Conservation (phyloP, 1,140 invertebrate genomes). For the Bombus terrestris region DNA sequence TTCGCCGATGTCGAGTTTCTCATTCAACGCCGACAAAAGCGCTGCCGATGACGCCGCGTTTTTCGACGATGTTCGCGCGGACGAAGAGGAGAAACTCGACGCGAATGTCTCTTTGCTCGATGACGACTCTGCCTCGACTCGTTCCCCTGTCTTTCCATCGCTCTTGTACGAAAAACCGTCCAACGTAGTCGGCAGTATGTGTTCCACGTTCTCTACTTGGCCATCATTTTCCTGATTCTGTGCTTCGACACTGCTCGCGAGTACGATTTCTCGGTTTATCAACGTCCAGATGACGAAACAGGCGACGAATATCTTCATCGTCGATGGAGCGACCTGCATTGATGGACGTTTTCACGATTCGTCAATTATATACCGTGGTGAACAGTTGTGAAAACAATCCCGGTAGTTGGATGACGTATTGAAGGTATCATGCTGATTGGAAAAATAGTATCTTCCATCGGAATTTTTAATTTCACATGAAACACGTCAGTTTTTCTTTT, state of each 20-base stretch:
- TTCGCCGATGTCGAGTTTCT: background rate
- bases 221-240: background rate
- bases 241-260: background rate
- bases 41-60: background rate
- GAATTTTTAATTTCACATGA: background rate
- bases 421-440: background rate
- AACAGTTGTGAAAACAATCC: slow-evolving; percentile 47
- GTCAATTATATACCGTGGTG: slow-evolving; percentile 48
- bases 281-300: slow-evolving; percentile 34
- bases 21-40: background rate
- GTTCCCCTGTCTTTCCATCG: background rate
- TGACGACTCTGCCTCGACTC: background rate
- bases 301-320: slow-evolving; percentile 50
- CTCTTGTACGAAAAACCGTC: background rate
- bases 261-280: background rate
- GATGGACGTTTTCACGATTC: slow-evolving; percentile 16
- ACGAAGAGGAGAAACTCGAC: background rate
- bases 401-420: background rate
- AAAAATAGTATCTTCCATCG: background rate
- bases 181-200: background rate
- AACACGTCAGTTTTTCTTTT: background rate
- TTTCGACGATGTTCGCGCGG: background rate
- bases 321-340: slow-evolving; percentile 43
- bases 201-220: background rate
- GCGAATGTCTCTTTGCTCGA: background rate